Conservation (phyloP, 2,797 vertebrate genomes). For the Scolopax bukidnonensis region DNA sequence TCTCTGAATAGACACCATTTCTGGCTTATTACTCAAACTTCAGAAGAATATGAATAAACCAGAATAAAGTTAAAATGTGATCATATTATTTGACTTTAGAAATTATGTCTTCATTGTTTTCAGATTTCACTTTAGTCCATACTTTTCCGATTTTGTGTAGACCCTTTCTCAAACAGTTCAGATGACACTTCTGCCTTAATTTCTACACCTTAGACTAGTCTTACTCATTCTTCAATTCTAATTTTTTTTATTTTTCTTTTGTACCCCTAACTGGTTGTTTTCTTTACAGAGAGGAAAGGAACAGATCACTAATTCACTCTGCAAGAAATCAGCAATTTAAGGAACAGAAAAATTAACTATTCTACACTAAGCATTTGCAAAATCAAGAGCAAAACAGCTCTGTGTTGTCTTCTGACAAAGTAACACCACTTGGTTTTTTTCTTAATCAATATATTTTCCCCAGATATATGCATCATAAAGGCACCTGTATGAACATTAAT, state of each 20-base stretch:
- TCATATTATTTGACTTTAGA: neutral
- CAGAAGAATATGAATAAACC: neutral
- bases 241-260: neutral
- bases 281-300: neutral
- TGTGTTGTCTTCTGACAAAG: neutral
- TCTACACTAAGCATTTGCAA: neutral
- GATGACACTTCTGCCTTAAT: neutral
- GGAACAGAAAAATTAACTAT: neutral
- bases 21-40: neutral
- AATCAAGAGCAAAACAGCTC: neutral
- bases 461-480: neutral
- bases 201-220: neutral
- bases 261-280: neutral
- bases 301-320: neutral
- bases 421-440: neutral
- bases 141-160: neutral
- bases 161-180: neutral
- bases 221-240: neutral
- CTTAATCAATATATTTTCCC: neutral
- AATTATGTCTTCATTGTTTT: neutral
- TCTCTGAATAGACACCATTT: neutral
- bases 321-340: neutral
- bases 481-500: neutral
- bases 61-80: neutral
- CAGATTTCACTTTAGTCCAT: neutral